phyloP scores from a whole-genome alignment of 1,140 invertebrate genomes.

The Papilio helenus region DNA sequence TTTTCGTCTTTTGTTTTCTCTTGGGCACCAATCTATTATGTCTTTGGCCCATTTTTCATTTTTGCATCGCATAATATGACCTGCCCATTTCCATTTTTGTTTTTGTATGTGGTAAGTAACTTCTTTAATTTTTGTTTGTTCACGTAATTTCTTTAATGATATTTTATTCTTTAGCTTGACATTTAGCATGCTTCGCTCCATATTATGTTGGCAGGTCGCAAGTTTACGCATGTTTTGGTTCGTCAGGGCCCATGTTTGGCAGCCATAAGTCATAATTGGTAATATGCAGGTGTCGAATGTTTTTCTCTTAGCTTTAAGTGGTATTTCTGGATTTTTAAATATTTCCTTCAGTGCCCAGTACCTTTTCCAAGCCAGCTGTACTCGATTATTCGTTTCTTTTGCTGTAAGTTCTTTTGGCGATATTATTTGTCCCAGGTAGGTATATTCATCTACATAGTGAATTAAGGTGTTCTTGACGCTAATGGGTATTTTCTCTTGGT shows the following conservation, averaged over 20 bases:
- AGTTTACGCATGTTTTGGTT: background rate
- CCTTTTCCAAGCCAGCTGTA: slow-evolving; percentile 38
- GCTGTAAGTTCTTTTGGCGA: background rate
- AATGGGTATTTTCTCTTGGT: background rate
- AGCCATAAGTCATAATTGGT: slow-evolving; percentile 38
- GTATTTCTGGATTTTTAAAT: slow-evolving; percentile 40
- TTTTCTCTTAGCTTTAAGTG: slow-evolving; percentile 35
- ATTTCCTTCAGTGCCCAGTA: slow-evolving; percentile 44
- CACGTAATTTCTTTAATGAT: no score
- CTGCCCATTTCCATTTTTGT: no score
- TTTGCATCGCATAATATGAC: no score
- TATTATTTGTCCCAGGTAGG: background rate
- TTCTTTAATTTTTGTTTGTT: no score
- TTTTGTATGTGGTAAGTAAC: no score
- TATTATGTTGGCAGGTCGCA: background rate
- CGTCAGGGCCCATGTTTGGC: background rate
- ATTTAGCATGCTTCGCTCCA: no score
- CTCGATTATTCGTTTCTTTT: slow-evolving; percentile 38
- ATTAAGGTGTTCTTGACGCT: background rate
- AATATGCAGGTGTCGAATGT: slow-evolving; percentile 37
- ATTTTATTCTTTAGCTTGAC: no score
- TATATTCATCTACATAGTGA: background rate
- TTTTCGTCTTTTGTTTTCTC: no score
- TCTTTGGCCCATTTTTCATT: no score
- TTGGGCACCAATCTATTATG: no score